These are phyloP conservation scores for Yponomeuta malinellus DNA, from an alignment of 2,888 invertebrate genomes.

Conservation along the genomic window DNA sequence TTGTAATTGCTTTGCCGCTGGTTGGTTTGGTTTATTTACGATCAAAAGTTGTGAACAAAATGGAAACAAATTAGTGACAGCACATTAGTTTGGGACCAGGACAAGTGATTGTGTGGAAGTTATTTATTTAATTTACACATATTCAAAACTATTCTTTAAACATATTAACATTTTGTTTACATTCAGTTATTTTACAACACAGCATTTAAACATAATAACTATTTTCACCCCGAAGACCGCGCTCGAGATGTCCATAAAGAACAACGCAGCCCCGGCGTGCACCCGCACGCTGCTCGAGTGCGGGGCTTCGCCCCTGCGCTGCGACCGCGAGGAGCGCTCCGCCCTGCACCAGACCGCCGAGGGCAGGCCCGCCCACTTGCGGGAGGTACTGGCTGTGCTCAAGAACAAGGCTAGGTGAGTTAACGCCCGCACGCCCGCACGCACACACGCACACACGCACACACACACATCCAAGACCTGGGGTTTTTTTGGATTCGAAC, in stretches of 20 bases:
- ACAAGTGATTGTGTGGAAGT: too few species aligned
- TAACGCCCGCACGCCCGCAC: neutral
- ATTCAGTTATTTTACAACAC: too few species aligned
- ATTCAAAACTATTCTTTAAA: too few species aligned
- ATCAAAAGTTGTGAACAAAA: too few species aligned
- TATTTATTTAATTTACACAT: too few species aligned
- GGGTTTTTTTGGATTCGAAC: too few species aligned
- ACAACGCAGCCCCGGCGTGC: constrained; percentile 32
- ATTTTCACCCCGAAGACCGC: constrained; percentile 50
- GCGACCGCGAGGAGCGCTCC: constrained; percentile 52
- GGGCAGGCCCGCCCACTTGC: constrained; percentile 30
- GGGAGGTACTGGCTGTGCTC: constrained; percentile 33
- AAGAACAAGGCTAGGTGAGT: constrained; percentile 39
- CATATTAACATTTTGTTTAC: too few species aligned
- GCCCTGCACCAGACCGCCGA: constrained; percentile 62
- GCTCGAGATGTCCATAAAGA: constrained; percentile 52
- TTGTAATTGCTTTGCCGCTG: too few species aligned
- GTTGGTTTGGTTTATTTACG: too few species aligned
- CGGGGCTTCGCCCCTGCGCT: constrained; percentile 49
- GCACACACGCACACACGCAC: neutral
- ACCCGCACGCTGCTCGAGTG: constrained; percentile 43
- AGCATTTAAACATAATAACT: too few species aligned
- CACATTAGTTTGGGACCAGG: too few species aligned
- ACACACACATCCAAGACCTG: neutral
- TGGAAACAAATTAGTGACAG: too few species aligned